These are phyloP conservation scores for Sinonovacula constricta DNA, from an alignment of 1,140 invertebrate genomes.

Conservation along the genomic window DNA sequence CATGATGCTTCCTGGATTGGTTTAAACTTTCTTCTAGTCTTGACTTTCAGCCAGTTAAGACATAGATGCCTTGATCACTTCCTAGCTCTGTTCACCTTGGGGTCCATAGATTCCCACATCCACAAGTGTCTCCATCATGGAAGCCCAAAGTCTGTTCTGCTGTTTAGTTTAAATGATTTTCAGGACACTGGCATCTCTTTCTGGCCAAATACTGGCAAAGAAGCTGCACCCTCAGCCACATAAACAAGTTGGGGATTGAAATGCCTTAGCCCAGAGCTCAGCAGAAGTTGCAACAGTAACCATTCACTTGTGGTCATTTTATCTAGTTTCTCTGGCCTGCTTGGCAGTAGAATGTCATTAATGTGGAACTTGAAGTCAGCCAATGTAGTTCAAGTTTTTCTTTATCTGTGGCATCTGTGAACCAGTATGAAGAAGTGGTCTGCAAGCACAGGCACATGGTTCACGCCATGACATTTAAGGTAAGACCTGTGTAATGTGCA, in stretches of 20 bases:
- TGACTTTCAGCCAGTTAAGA: not conserved
- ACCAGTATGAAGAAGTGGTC: slow-evolving; percentile 22
- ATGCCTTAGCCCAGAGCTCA: not conserved
- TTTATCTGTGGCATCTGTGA: not conserved
- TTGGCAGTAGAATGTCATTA: not conserved
- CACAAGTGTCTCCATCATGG: not conserved
- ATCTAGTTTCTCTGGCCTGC: not conserved
- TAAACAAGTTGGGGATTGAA: not conserved
- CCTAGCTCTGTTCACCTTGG: not conserved
- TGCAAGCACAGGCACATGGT: slow-evolving; percentile 2
- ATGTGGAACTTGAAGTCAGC: not conserved
- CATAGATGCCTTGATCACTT: not conserved
- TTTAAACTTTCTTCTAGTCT: not conserved
- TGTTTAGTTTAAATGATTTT: slow-evolving; percentile 4
- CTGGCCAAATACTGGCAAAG: slow-evolving; percentile 9
- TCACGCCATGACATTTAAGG: not conserved
- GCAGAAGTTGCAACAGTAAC: not conserved
- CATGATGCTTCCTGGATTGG: too few species aligned
- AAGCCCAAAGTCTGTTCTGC: not conserved
- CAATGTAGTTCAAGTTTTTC: slow-evolving; percentile 2
- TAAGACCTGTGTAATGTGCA: too few species aligned
- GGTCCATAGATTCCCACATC: not conserved
- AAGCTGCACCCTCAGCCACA: slow-evolving; percentile 18
- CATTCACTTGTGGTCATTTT: not conserved
- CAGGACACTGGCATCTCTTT: not conserved